phyloP scores from a whole-genome alignment of 2,888 invertebrate species.

The Sussaba pulchella region DNA sequence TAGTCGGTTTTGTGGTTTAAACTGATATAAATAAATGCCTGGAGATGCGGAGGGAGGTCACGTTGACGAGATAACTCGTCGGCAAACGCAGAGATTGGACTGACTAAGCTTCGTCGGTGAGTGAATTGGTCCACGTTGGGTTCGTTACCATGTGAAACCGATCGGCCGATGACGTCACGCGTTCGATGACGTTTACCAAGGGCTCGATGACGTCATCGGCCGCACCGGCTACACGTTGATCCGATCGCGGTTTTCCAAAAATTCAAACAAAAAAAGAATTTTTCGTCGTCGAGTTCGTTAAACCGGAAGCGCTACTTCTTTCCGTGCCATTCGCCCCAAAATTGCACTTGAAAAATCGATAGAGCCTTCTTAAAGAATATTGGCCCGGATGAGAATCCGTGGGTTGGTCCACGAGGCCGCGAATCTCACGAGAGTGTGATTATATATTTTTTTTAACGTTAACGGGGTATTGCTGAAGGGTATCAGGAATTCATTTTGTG shows the following conservation, averaged over 20 bases:
- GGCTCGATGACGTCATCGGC: conserved; percentile 48
- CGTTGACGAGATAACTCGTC: conserved; percentile 47
- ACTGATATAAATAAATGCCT: conserved; percentile 62
- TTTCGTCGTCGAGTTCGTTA: not conserved
- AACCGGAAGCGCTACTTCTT: conserved; percentile 16
- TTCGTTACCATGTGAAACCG: not conserved
- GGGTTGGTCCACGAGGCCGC: not conserved
- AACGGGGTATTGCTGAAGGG: no score
- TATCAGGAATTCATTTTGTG: no score
- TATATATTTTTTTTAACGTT: no score
- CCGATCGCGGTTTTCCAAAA: conserved; percentile 3
- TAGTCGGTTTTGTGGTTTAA: no score
- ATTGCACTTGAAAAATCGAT: conserved; percentile 62
- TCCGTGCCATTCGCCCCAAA: conserved; percentile 20
- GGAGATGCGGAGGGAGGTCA: conserved; percentile 59
- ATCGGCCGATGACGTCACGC: conserved; percentile 59
- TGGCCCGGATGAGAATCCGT: conserved; percentile 15
- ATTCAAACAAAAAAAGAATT: not conserved
- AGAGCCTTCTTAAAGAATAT: conserved; percentile 43
- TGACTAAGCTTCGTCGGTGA: conserved; percentile 17
- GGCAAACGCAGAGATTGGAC: conserved; percentile 44
- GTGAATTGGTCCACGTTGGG: not conserved
- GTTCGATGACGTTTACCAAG: conserved; percentile 40
- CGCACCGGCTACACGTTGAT: conserved; percentile 21
- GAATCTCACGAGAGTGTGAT: no score